Base-by-base conservation (phyloP, 2,797 vertebrate genomes). In the Neopelma chrysocephalum region DNA sequence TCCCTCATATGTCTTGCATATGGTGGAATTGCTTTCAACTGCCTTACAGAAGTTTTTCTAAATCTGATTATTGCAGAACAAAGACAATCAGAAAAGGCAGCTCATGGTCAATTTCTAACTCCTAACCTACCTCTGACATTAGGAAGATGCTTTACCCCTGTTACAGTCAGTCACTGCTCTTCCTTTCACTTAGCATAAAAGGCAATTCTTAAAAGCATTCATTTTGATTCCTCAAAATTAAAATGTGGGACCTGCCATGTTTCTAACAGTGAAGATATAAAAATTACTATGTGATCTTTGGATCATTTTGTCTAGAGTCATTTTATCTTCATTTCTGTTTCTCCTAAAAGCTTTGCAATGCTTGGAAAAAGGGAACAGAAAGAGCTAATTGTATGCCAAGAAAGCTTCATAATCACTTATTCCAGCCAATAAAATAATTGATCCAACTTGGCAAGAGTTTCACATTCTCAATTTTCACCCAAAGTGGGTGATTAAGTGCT, bases 361-460 rank as follows among this genome's bases (percentile, higher is more conserved):
- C 83, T 88, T 95, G 72, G 62, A 70, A 93, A 69, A 93, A 79
- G n/a, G 80, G 81, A 92, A 72, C 9, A 80, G 61, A 91, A 73
- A 88, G 65, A 82, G 23, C 40, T 82, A 85, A 89, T 25, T 82
- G 43, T 68, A 69, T 50, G 91, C 93, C 94, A 87, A 93, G 82
- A 94, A 86, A 94, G 58, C 91, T 79, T 91, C 65, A 86, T 84
- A 84, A 92, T 88, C 78, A 57, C 58, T 92, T 90, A 77, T 94
- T 93, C 82, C 77, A 87, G 89, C 54, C 80, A 93, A 93, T 94
- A 91, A 95, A 89, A 90, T 87, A 90, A 94, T 94, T 76, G 80
- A 93, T 93, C 73, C 65, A 75, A 89, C 75, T 90, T 95, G 93
- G 91, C 92, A 93, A 96, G 85, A 81, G n/a, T 48, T 87, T 90